Evolutionary conservation across 2,113 vertebrate species (phyloP).

Genomic region (Pipra filicauda): DNA sequence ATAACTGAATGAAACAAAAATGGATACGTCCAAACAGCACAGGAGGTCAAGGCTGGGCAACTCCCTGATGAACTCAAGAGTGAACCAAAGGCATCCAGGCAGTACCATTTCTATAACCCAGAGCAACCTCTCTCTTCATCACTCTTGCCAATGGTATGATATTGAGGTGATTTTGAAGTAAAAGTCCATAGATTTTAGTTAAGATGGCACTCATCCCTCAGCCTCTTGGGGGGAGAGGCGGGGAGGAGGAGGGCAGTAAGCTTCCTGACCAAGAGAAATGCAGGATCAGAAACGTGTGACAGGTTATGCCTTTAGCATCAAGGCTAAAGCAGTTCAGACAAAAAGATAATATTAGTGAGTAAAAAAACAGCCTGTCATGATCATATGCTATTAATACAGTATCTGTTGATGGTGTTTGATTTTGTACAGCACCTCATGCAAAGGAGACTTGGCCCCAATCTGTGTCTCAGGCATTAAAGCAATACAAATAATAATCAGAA

Average conservation of each 20-base stretch:
- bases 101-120: not conserved
- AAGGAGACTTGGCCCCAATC: not conserved
- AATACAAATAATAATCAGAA: not conserved
- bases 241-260: not conserved
- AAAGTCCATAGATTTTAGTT: not conserved
- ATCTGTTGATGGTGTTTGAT: not conserved
- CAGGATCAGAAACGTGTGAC: not conserved
- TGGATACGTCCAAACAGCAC: not conserved
- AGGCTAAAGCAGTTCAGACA: not conserved
- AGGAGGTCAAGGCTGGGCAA: not conserved
- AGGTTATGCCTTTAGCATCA: not conserved
- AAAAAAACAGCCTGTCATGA: not conserved
- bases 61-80: not conserved
- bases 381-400: not conserved
- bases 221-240: not conserved
- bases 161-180: not conserved
- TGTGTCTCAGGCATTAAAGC: not conserved
- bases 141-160: not conserved
- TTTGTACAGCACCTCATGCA: not conserved
- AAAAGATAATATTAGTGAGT: not conserved
- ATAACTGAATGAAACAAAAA: constrained; percentile 21
- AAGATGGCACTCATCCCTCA: not conserved
- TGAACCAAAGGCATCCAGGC: not conserved
- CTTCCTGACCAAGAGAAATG: not conserved
- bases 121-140: not conserved